Evolutionary conservation across 2,113 vertebrate species (phyloP), one percentile per base, ranked within the genome.

Genomic region (Dissostichus mawsoni): DNA sequence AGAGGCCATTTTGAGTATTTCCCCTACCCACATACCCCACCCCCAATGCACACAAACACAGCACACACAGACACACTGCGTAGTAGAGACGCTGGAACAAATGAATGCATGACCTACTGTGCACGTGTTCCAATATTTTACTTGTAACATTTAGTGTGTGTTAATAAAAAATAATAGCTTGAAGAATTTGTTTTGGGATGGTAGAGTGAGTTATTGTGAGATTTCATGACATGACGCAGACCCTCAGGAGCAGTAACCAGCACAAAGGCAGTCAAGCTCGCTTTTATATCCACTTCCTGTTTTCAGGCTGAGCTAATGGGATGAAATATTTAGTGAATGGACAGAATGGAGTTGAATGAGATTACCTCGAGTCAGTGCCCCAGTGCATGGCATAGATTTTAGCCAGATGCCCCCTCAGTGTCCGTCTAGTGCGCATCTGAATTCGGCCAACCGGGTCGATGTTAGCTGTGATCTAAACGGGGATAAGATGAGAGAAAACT

Each of bases 381-480:
- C 98, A 99, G 92, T 99, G 98, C 98, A 99, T 99, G 95, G 98
- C 98, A 83, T 99, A 99, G 94, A 99, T 99, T 96, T 99, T 99
- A 87, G 98, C 98, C 96, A 99, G 90, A 94, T 99, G 98, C 69
- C 98, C 98, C 90, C 98, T 96, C 90, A 99, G 95, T 6, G 98
- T 99, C 91, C 98, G 96, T 92, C 98, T 96, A 84, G 98, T 99
- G 80, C 98, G 97, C 98, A 99, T 99, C 84, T 99, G 98, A 92
- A 99, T 99, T 93, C 98, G 96, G 76, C 98, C 98, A 92, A 99
- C 97, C 0, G 98, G 98, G 94, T 99, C 98, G 16, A 99, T 97
- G 83, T 97, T 99, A 92, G 97, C 97, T 95, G 98, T 99, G 94
- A 99, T 98, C 98, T 99, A 87, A n/a, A 93, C 0, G 14, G 25